Evolutionary conservation across 1,140 invertebrate species (phyloP), one percentile per base, ranked within the genome.

Genomic region (Globodera rostochiensis): DNA sequence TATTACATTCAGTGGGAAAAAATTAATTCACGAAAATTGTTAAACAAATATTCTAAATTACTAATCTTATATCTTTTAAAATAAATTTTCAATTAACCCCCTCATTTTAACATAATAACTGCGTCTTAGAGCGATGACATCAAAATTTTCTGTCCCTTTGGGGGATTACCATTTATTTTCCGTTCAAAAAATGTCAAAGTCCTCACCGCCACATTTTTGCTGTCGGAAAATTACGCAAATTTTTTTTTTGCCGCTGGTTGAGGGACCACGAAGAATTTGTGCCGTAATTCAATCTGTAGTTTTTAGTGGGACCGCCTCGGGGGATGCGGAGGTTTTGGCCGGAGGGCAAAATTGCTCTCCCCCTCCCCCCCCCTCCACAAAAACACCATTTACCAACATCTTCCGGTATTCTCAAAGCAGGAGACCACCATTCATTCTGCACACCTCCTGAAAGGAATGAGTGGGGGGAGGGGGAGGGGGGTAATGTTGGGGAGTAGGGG

Each of bases 201-300:
- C 19, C 50, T 13, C 11, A 53, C 50, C 50, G 50, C 50, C 50
- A 9, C 50, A 53, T 53, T 53, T 53, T 53, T 53, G 50, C 50
- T 53, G 50, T 53, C 50, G 57, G 19, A 64, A 64, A 15, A 64
- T 64, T 64, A 64, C 57, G 57, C 57, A 64, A 64, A 64, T 64
- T 64, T 64, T 64, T 64, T 64, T 64, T 64, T 64, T 2, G 57
- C 19, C 19, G 57, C 6, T 13, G 57, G 57, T 19, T 19, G 11
- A 53, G 50, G 5, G 57, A 64, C 11, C 13, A 64, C 19, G 57
- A 64, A 19, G 57, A 64, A 64, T 64, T 64, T 64, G 57, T 64
- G 57, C 57, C 57, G 57, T 64, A 64, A 64, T 64, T 64, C 19
- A 64, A 64, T 64, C 57, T 64, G 57, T 64, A 19, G 57, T 64